Evolutionary conservation across 2,888 invertebrate genomes (phyloP).

Genomic region (Panopea generosa): DNA sequence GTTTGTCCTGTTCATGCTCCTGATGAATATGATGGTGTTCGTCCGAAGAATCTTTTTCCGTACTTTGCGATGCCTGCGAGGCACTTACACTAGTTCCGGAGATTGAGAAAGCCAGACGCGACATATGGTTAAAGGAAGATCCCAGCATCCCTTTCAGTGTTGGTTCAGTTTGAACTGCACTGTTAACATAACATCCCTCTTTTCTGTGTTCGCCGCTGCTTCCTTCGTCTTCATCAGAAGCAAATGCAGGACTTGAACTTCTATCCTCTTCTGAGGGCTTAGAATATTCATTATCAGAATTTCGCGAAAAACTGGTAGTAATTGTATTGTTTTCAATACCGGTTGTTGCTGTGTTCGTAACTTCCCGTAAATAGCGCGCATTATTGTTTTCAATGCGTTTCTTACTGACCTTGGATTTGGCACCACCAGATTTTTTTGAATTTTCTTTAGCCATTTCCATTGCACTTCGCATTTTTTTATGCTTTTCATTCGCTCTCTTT

Average conservation of each 20-base stretch:
- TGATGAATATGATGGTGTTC: constrained; percentile 20
- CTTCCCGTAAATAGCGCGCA: constrained; percentile 58
- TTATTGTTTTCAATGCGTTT: constrained; percentile 66
- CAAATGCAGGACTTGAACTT: constrained; percentile 96
- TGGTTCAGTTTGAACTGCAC: constrained; percentile 72
- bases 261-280: constrained; percentile 88
- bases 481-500: constrained; percentile 97
- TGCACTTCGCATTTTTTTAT: constrained; percentile 89
- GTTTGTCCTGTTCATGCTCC: constrained; percentile 31
- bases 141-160: constrained; percentile 71
- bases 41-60: constrained; percentile 48
- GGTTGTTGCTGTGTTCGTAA: too few species aligned
- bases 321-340: constrained; percentile 61
- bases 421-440: constrained; percentile 31
- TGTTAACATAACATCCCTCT: constrained; percentile 70
- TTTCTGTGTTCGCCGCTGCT: constrained; percentile 60
- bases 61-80: constrained; percentile 56
- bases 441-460: constrained; percentile 83
- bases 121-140: constrained; percentile 68
- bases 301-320: constrained; percentile 75
- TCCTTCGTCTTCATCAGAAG: constrained; percentile 91
- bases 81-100: constrained; percentile 66
- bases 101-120: constrained; percentile 66
- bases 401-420: constrained; percentile 57
- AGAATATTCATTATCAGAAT: constrained; percentile 67